These are phyloP conservation scores for Helicoverpa zea DNA, from an alignment of 1,140 invertebrate species.

Conservation along the genomic window DNA sequence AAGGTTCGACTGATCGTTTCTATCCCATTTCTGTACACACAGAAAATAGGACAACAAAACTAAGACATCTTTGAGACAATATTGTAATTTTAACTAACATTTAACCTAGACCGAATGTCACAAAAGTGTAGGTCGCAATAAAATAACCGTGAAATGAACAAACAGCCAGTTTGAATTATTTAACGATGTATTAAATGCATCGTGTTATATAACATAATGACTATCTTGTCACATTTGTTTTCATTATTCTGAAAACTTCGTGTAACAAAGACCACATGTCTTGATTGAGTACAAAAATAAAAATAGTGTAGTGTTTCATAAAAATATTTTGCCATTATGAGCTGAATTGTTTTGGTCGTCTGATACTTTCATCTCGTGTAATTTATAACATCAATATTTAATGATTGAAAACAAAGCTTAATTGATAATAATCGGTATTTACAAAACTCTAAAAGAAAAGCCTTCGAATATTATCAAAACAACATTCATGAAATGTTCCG, in stretches of 20 bases:
- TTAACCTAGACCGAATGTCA: background rate
- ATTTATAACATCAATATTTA: background rate
- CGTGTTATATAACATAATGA: slow-evolving; percentile 1
- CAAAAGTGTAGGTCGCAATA: background rate
- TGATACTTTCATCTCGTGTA: too few relatives aligned
- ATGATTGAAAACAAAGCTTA: background rate
- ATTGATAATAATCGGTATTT: background rate
- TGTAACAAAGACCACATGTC: background rate
- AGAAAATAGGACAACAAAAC: slow-evolving; percentile 10
- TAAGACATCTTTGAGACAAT: background rate
- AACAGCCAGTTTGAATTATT: slow-evolving; percentile 6
- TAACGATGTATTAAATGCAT: background rate
- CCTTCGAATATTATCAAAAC: background rate
- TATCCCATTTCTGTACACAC: background rate
- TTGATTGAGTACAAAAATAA: slow-evolving; percentile 32
- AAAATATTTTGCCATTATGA: slow-evolving; percentile 3
- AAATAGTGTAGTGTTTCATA: slow-evolving; percentile 25
- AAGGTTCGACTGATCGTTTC: slow-evolving; percentile 27
- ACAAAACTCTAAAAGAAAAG: background rate
- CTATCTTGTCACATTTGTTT: slow-evolving; percentile 36
- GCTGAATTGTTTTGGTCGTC: background rate
- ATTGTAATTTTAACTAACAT: background rate
- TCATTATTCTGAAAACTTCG: slow-evolving; percentile 7
- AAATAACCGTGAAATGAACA: slow-evolving; percentile 12
- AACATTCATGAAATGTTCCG: background rate